phyloP scores from a whole-genome alignment of 2,888 invertebrate species.

The Conchocele bisecta region DNA sequence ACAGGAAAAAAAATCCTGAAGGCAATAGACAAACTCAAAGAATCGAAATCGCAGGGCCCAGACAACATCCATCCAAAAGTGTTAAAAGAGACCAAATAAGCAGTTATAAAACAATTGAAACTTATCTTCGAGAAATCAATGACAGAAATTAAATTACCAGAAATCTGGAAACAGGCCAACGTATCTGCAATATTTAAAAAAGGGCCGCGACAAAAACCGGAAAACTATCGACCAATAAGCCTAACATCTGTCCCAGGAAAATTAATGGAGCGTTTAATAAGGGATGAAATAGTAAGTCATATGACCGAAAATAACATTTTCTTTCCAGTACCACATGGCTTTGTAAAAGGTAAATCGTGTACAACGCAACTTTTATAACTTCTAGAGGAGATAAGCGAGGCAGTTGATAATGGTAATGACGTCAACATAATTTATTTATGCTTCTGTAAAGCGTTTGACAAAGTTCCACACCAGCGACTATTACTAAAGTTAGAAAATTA shows the following conservation, averaged over 20 bases:
- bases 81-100: conserved; percentile 1
- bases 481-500: conserved; percentile 10
- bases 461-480: conserved; percentile 22
- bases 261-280: conserved; percentile 18
- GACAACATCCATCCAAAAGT: conserved; percentile 18
- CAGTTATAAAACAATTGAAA: neutral
- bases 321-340: conserved; percentile 14
- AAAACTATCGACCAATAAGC: conserved; percentile 27
- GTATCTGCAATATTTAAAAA: conserved; percentile 13
- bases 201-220: neutral
- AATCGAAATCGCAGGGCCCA: conserved; percentile 9
- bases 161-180: conserved; percentile 20
- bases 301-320: conserved; percentile 8
- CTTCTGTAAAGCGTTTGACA: conserved; percentile 30
- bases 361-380: conserved; percentile 7
- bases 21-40: neutral
- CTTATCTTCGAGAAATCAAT: conserved; percentile 18
- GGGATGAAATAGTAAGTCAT: conserved; percentile 5
- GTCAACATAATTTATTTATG: conserved; percentile 31
- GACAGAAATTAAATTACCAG: conserved; percentile 1
- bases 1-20: neutral
- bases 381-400: conserved; percentile 19
- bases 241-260: conserved; percentile 22
- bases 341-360: conserved; percentile 13
- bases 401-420: conserved; percentile 13